Evolutionary conservation across 2,888 invertebrate species (phyloP), one percentile per base, ranked within the genome.

Genomic region (Tetrapedia diversipes): DNA sequence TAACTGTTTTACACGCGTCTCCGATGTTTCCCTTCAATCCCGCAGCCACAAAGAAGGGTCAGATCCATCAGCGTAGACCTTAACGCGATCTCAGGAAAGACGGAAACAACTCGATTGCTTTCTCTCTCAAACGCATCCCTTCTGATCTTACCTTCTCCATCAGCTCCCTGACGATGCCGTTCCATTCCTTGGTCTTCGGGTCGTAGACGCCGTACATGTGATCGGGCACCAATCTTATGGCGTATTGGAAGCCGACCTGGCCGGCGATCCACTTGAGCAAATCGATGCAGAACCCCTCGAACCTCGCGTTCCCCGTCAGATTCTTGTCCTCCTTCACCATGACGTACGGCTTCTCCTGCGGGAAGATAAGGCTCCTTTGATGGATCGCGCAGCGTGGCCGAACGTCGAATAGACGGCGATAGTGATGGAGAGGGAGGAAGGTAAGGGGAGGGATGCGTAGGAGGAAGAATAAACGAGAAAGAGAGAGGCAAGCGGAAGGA

Each of bases 221-320:
- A 90, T 98, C 97, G 0, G 97, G 97, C 0, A 98, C 96, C 56
- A 98, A 92, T 54, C 96, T 94, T 81, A 98, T 95, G 47, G 95
- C 94, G 92, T 97, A 98, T 88, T 97, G 96, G 92, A 98, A 98
- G 19, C 97, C 97, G 1, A 97, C 97, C 88, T 96, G 94, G 0
- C 94, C 93, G 1, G 97, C 97, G 59, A 98, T 96, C 86, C 95
- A 94, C 82, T 96, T 96, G 43, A 98, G 93, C 68, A 98, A 93
- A 92, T 98, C 98, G 86, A 98, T 97, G 92, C 98, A 98, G 93
- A 98, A 98, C 0, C 98, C 98, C 87, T 98, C 97, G 91, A 96
- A 97, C 27, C 96, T 93, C 1, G 96, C 96, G 91, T 97, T 97
- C 3, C 97, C 97, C 51, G 97, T 97, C 7, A 97, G 93, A 91